Percentiles rank a stretch among this genome's conserved stretches.
Conservation (phyloP, 2,797 vertebrate genomes). For the Nyctalus aviator region DNA sequence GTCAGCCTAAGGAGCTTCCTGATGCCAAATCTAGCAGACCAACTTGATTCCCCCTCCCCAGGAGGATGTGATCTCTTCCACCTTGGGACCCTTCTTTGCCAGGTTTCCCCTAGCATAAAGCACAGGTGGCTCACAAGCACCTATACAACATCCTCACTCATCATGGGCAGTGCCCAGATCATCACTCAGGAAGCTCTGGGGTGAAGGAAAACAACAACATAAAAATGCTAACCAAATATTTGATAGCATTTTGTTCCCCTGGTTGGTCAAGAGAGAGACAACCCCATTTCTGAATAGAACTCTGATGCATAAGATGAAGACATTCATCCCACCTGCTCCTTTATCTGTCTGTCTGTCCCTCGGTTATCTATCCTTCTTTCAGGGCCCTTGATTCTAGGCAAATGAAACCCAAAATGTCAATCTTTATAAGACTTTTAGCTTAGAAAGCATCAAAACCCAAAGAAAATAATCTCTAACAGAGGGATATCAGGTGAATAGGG, state of each 20-base stretch:
- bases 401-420: conserved; percentile 16
- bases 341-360: background rate
- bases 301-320: background rate
- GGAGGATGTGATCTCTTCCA: background rate
- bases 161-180: background rate
- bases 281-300: background rate
- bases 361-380: background rate
- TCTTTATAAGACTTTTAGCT: background rate
- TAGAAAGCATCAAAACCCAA: background rate
- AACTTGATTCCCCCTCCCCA: background rate
- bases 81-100: background rate
- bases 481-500: background rate
- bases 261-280: background rate
- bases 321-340: background rate
- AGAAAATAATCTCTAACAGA: conserved; percentile 4
- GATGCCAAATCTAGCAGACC: background rate
- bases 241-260: background rate
- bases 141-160: background rate
- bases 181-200: background rate
- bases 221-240: background rate
- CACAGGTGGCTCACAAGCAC: background rate
- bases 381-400: background rate
- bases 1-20: background rate
- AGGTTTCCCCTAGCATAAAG: background rate
- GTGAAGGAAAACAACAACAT: background rate